These are phyloP conservation scores for Antennarius maculatus DNA, from an alignment of 2,797 vertebrate genomes.

Conservation along the genomic window DNA sequence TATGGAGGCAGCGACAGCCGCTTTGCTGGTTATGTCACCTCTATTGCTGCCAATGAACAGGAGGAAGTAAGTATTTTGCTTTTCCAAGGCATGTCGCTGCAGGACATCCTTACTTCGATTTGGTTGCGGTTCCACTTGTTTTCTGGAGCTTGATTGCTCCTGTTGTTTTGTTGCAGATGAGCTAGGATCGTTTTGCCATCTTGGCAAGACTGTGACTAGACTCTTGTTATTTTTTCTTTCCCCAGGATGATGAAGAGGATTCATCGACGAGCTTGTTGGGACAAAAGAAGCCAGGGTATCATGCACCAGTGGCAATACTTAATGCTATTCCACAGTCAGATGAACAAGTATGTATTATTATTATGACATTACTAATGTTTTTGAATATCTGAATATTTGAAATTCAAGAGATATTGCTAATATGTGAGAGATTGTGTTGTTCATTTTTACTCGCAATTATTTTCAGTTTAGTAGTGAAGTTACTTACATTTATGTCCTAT, in stretches of 20 bases:
- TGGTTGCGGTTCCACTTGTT: background rate
- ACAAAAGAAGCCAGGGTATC: constrained; percentile 97
- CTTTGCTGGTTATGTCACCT: constrained; percentile 97
- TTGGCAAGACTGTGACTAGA: constrained; percentile 59
- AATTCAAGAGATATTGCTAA: too few relatives aligned
- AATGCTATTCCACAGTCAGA: constrained; percentile 98
- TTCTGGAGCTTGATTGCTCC: constrained; percentile 43
- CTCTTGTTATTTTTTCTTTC: constrained; percentile 40
- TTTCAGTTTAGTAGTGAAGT: background rate
- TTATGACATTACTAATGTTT: background rate
- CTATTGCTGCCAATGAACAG: constrained; percentile 97
- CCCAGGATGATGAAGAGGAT: constrained; percentile 94
- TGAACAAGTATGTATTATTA: constrained; percentile 85
- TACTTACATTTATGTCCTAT: rapidly evolving
- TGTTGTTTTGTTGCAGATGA: constrained; percentile 33
- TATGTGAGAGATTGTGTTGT: too few relatives aligned
- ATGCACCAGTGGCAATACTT: constrained; percentile 95
- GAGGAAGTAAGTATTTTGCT: constrained; percentile 88
- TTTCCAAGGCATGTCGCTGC: too few relatives aligned
- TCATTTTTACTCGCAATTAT: too few relatives aligned
- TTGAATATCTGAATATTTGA: background rate
- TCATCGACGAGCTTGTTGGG: constrained; percentile 93
- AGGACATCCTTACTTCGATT: background rate
- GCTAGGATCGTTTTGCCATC: constrained; percentile 58
- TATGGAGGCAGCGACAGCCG: constrained; percentile 98